These are phyloP conservation scores for Poeciliopsis prolifica DNA, from an alignment of 2,113 vertebrate species.

Conservation along the genomic window DNA sequence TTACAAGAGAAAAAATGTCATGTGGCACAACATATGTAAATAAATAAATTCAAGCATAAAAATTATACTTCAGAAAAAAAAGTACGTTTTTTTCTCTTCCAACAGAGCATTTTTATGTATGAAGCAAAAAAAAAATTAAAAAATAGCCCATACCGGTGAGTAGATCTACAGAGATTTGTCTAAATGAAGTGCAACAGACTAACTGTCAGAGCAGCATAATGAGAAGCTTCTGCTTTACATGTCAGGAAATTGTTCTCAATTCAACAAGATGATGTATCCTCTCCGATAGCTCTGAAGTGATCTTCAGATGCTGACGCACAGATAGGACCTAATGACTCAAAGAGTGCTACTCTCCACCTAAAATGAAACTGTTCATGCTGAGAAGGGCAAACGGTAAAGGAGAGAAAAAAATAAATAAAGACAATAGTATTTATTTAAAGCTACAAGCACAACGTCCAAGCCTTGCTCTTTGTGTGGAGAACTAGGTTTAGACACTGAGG, in stretches of 20 bases:
- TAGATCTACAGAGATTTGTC: background rate
- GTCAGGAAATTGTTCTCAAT: constrained; percentile 63
- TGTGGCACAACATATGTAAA: background rate
- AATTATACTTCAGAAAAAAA: background rate
- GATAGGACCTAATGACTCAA: constrained; percentile 62
- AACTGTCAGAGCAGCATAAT: constrained; percentile 35
- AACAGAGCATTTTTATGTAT: background rate
- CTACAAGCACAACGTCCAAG: constrained; percentile 18
- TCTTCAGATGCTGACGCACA: constrained; percentile 57
- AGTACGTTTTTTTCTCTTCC: background rate
- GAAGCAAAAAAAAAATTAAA: background rate
- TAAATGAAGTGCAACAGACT: constrained; percentile 18
- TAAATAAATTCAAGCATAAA: background rate
- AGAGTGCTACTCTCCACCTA: constrained; percentile 42
- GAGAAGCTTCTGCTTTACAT: constrained; percentile 50
- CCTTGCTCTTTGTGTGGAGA: background rate
- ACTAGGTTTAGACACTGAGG: constrained; percentile 1
- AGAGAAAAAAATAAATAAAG: background rate
- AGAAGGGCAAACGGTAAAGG: constrained; percentile 13
- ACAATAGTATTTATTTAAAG: constrained; percentile 20
- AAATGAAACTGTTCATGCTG: constrained; percentile 35
- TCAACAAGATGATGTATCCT: constrained; percentile 56
- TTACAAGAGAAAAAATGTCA: background rate
- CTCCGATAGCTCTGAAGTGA: constrained; percentile 64
- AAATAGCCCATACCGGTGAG: background rate